These are phyloP conservation scores for Eulacestoma nigropectus DNA, from an alignment of 2,113 vertebrate species.

Conservation along the genomic window DNA sequence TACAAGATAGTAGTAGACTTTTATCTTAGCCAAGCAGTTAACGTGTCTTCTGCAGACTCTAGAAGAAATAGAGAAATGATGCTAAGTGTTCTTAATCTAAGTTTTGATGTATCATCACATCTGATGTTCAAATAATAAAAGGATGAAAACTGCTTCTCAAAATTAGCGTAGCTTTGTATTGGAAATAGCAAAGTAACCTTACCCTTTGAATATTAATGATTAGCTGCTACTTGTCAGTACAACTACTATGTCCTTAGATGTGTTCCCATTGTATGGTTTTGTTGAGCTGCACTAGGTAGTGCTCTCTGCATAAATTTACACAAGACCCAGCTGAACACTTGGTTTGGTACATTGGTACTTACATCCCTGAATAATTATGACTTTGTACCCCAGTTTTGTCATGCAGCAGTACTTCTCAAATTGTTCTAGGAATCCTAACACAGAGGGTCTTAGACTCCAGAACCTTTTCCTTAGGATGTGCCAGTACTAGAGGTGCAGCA, in stretches of 20 bases:
- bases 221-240: neutral
- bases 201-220: neutral
- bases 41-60: neutral
- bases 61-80: neutral
- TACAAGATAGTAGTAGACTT: neutral
- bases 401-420: neutral
- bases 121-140: neutral
- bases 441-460: neutral
- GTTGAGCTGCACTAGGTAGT: neutral
- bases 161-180: neutral
- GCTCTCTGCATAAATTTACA: neutral
- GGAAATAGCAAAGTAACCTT: neutral
- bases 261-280: neutral
- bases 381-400: neutral
- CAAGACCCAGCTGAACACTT: neutral
- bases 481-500: neutral
- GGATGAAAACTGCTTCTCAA: neutral
- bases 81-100: neutral
- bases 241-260: neutral
- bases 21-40: neutral
- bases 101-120: neutral
- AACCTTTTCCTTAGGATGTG: neutral
- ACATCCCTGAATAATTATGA: neutral
- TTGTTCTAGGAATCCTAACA: neutral
- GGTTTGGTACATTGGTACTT: neutral